Base-by-base conservation (phyloP, 2,888 invertebrate genomes). In the Octonoba sinensis region DNA sequence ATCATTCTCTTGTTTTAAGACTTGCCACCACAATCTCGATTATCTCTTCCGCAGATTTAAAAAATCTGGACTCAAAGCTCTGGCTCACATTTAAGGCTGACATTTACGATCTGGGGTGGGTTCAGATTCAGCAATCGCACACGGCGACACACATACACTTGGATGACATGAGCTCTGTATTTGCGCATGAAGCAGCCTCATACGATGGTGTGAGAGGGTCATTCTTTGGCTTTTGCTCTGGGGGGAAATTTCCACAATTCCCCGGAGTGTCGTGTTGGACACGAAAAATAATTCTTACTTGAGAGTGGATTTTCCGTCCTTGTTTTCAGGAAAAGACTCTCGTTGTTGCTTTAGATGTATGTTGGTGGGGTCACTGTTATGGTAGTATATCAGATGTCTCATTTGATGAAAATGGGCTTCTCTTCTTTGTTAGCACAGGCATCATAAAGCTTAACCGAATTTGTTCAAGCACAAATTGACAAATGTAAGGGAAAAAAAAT, bases 201-300 rank as follows among this genome's bases (percentile, higher is more conserved):
- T 36, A 56, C 22, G 67, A 44, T 60, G 62, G 51, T 24, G 60
- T 51, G 60, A 44, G 67, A 74, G 67, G 67, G 75, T 67, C 66
- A 67, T 75, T 75, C 62, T 69, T 75, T 74, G 57, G 24, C 66
- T 22, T 15, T 49, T 20, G 60, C 67, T 51, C 69, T n/a, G 27
- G 60, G 64, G 67, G 51, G 75, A 75, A 51, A 60, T 69, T 75
- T 60, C 24, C 36, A 20, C 18, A 11, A 11, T 16, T 79, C 78
- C 67, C 78, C 11, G 18, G 78, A 57, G 78, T 72, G 78, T 54
- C 66, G 66, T 72, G 66, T n/a, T 22, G 78, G 78, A 72, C 66
- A 79, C 65, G 66, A 79, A 79, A 66, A 79, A 79, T 79, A 72
- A 79, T 72, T 79, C 72, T 66, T 44, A 60, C n/a, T 15, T 13